Conservation (phyloP, 2,888 invertebrate genomes). For the Pachymerium ferrugineum region DNA sequence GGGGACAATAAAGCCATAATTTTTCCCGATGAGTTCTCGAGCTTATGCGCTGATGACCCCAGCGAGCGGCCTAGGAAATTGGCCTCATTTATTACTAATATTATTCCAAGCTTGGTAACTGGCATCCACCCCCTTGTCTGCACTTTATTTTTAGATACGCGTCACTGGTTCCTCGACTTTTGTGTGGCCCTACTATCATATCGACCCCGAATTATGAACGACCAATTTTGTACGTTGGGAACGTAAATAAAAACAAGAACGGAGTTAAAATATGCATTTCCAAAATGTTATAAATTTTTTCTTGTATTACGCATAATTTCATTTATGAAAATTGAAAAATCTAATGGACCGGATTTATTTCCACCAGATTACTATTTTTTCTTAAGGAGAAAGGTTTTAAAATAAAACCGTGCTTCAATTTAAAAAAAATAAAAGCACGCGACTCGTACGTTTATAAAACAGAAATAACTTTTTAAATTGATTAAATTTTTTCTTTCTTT, state of each 20-base stretch:
- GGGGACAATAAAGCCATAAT: conserved; percentile 17
- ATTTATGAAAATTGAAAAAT: too few species aligned
- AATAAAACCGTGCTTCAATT: not conserved
- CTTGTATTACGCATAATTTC: too few species aligned
- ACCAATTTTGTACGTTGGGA: not conserved
- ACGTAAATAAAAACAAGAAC: too few species aligned
- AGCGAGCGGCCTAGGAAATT: conserved; percentile 7
- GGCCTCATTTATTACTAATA: conserved; percentile 21
- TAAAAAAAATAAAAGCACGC: not conserved
- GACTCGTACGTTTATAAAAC: too few species aligned
- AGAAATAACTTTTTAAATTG: too few species aligned
- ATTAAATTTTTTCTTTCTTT: too few species aligned
- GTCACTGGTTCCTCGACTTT: too few species aligned
- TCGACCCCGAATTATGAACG: not conserved
- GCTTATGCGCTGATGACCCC: conserved; percentile 9
- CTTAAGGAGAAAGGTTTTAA: not conserved
- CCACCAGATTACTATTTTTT: too few species aligned
- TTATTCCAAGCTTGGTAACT: not conserved
- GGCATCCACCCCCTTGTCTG: not conserved
- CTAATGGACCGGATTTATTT: too few species aligned
- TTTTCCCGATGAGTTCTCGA: conserved; percentile 3
- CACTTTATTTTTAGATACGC: not conserved
- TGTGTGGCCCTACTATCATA: too few species aligned
- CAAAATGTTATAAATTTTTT: too few species aligned
- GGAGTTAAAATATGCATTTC: too few species aligned